Conservation (phyloP, 2,797 vertebrate species). For the Chelon labrosus region DNA sequence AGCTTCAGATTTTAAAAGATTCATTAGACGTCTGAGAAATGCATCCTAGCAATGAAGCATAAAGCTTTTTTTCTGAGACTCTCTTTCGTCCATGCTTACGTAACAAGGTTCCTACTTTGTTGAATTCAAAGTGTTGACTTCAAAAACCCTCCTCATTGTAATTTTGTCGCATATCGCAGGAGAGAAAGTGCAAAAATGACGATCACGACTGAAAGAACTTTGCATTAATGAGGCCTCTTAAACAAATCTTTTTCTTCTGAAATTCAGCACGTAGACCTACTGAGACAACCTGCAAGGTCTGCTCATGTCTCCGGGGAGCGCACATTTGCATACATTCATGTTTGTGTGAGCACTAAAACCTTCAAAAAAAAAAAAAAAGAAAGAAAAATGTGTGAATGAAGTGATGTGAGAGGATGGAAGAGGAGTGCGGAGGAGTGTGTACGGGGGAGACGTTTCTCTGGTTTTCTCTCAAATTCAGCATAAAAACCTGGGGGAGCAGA, state of each 20-base stretch:
- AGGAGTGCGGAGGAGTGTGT: conserved; percentile 68
- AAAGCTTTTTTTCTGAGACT: not conserved
- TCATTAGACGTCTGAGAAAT: not conserved
- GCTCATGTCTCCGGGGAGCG: not conserved
- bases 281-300: not conserved
- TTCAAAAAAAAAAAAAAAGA: conserved; percentile 36
- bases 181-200: not conserved
- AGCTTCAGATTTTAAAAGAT: not conserved
- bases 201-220: no score
- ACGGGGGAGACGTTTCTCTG: conserved; percentile 72
- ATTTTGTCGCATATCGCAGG: not conserved
- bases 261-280: not conserved
- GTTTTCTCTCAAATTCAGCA: conserved; percentile 77
- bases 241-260: not conserved
- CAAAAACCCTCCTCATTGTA: not conserved
- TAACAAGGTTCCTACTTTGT: not conserved
- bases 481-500: conserved; percentile 74
- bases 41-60: no score
- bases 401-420: conserved; percentile 54
- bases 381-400: conserved; percentile 59
- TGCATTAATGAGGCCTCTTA: no score
- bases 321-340: conserved; percentile 6
- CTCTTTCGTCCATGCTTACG: not conserved
- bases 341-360: conserved; percentile 11
- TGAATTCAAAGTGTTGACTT: not conserved